Evolutionary conservation across 2,888 invertebrate species (phyloP).

Genomic region (Sarcophaga subvicina): DNA sequence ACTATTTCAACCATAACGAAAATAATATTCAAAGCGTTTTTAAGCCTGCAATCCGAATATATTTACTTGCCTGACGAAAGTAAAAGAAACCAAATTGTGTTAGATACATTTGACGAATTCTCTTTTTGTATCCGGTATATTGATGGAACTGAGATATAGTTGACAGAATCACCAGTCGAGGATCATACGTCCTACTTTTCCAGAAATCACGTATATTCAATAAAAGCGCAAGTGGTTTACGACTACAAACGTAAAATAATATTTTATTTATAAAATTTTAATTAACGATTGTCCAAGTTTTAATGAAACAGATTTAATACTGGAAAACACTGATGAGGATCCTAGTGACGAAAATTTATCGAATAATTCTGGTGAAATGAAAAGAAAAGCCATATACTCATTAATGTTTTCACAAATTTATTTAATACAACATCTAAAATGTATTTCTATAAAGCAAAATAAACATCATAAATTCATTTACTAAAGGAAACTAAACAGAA

Average conservation of each 20-base stretch:
- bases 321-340: neutral
- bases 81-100: constrained; percentile 4
- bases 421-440: neutral
- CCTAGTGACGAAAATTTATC: neutral
- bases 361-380: constrained; percentile 8
- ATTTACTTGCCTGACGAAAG: neutral
- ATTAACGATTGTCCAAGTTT: neutral
- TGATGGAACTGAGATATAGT: constrained; percentile 22
- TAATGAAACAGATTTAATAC: constrained; percentile 7
- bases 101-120: neutral
- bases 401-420: constrained; percentile 40
- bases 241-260: constrained; percentile 36
- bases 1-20: constrained; percentile 1
- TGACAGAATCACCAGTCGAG: constrained; percentile 12
- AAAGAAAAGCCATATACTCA: constrained; percentile 26
- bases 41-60: neutral
- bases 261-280: neutral
- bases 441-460: too few species aligned
- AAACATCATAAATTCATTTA: too few species aligned
- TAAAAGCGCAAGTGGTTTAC: constrained; percentile 41
- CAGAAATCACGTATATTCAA: constrained; percentile 12
- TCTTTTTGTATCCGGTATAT: constrained; percentile 12
- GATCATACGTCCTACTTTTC: constrained; percentile 33
- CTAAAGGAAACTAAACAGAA: too few species aligned
- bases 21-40: constrained; percentile 6